Evolutionary conservation across 2,113 vertebrate species (phyloP).

Genomic region (Tragelaphus imberbis): DNA sequence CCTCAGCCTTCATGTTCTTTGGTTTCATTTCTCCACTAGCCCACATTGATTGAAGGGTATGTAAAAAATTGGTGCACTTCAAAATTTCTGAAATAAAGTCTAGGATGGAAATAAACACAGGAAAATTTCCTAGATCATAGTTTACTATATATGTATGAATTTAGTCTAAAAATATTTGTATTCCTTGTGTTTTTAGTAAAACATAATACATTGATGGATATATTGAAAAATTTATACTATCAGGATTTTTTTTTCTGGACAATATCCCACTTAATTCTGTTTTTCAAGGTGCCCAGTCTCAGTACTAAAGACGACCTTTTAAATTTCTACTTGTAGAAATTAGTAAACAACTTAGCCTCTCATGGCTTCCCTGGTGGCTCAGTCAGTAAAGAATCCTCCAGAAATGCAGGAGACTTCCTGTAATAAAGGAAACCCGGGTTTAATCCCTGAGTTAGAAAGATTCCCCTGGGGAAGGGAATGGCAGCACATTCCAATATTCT

Average conservation of each 20-base stretch:
- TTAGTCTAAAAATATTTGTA: background rate
- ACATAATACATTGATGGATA: background rate
- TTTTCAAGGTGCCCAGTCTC: background rate
- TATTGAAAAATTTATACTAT: background rate
- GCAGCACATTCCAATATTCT: background rate
- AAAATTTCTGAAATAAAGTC: background rate
- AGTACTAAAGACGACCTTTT: background rate
- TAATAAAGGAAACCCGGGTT: background rate
- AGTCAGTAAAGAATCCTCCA: background rate
- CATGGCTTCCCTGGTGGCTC: background rate
- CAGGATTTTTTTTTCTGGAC: background rate
- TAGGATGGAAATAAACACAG: background rate
- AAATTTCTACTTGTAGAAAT: background rate
- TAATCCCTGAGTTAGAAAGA: background rate
- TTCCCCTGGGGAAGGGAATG: background rate
- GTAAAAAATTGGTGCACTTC: background rate
- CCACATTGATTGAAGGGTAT: background rate
- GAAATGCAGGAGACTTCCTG: background rate
- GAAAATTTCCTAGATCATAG: background rate
- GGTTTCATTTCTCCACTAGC: background rate
- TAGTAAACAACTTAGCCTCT: background rate
- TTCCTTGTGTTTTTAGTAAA: background rate
- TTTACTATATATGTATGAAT: background rate
- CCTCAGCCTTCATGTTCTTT: background rate
- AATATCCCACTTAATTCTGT: background rate